Base-by-base conservation (phyloP, 35 echinoderm and acorn worm genomes). In the Patiria miniata region DNA sequence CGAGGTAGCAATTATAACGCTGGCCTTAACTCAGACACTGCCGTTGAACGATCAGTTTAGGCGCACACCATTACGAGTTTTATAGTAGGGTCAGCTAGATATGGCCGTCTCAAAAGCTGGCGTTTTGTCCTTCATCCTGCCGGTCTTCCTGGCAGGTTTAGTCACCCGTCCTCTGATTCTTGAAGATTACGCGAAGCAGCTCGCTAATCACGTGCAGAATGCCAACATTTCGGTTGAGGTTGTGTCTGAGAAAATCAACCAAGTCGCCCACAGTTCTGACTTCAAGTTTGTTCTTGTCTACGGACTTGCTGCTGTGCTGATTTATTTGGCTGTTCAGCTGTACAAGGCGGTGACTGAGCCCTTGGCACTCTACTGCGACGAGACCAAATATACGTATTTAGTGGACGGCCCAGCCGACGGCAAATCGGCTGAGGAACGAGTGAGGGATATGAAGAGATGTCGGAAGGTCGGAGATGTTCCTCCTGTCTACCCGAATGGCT, bases 401-500 rank as follows among this genome's bases (percentile, higher is more conserved):
- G 60, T 68, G 21, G n/a, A 68, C 8, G 60, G 60, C 14, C 0
- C 1, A 1, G 60, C 21, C 8, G 85, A 77, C 21, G 85, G 78
- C n/a, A 81, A 80, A 23, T 80, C 40, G 42, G 87, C 86, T n/a
- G 79, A 76, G 32, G 84, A 87, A 5, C 83, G 79, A 12, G 90
- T 85, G 52, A 92, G 86, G 37, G 83, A 86, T 16, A 47, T 92
- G 17, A 80, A 60, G 83, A 86, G 77, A 44, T 58, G 84, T 37
- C 78, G 90, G 38, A 79, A 38, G 50, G 77, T 39, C 0, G 92
- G 92, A 16, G 39, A 94, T n/a, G 51, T 94, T n/a, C 92, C 92
- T 5, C 92, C 92, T 0, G 76, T 94, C 37, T 94, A 89, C 55
- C 92, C 92, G 0, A 94, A 94, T 77, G 92, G 92, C 36, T 94